Base-by-base conservation (phyloP, 2,113 vertebrate genomes). In the Oncorhynchus kisutch region DNA sequence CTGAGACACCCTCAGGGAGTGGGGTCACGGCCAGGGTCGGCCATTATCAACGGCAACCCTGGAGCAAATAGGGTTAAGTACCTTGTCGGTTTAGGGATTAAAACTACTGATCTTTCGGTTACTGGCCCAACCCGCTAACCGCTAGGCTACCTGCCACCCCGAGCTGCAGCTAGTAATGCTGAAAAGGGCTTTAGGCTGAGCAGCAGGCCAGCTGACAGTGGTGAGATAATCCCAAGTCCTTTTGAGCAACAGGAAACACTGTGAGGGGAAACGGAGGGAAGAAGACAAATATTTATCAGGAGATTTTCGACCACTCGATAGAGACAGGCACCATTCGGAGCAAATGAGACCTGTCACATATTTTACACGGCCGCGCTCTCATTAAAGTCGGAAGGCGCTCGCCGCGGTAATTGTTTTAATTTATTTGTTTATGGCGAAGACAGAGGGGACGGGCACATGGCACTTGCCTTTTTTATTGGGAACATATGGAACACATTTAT, bases 331-430 rank as follows among this genome's bases (percentile, higher is more conserved):
- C 86, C 85, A 88, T 85, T 91, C 85, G 83, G 90, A 82, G 81
- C 81, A 71, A 81, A 87, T 67, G 75, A 85, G 81, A 84, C 66
- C 81, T 84, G 88, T 88, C 90, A 81, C 90, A 91, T 91, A 85
- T 87, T 89, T 92, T 86, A 91, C 78, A n/a, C 62, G 75, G 83
- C 82, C 77, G 82, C 69, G 49, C 71, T 31, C 89, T 76, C 92
- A 81, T 89, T 87, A 93, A 89, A 91, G 91, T 90, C 91, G 71
- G 62, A 76, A 78, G 83, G 78, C 74, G 89, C 83, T 80, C 31
- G 2, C 83, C 14, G 81, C 84, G n/a, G 89, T 94, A 93, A 94
- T 94, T 95, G 92, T 93, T 92, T 92, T 92, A 92, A 94, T 95
- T 92, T 92, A 93, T 93, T 92, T 89, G 91, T 92, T 93, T 88